Conservation (phyloP, 2,797 vertebrate species). For the Poeciliopsis turneri region DNA sequence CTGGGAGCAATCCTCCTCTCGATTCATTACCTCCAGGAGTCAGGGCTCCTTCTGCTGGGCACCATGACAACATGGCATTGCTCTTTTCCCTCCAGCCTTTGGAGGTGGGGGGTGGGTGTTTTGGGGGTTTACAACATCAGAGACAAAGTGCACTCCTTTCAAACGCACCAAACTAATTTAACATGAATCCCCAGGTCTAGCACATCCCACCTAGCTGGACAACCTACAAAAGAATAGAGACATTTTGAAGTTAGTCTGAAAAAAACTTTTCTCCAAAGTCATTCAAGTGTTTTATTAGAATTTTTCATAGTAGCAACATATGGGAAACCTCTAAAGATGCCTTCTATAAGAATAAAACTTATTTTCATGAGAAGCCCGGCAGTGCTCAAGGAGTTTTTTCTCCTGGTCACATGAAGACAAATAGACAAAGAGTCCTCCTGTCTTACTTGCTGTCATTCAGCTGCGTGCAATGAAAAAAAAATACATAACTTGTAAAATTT, state of each 20-base stretch:
- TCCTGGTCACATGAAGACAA: background rate
- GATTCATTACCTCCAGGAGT: slow-evolving; percentile 75
- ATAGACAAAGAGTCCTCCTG: background rate
- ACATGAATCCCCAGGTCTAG: slow-evolving; percentile 49
- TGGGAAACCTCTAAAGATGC: slow-evolving; percentile 11
- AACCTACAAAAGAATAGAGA: slow-evolving; percentile 12
- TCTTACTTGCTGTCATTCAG: background rate
- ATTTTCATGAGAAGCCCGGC: background rate
- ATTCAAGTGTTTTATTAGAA: slow-evolving; percentile 5
- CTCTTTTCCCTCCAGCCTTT: slow-evolving; percentile 64
- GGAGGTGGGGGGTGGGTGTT: slow-evolving; percentile 13
- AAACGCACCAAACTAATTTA: slow-evolving; percentile 54
- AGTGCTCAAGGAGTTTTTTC: background rate
- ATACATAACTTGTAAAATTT: background rate
- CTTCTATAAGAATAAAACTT: background rate
- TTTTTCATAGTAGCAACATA: slow-evolving; percentile 13
- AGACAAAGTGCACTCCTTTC: slow-evolving; percentile 60
- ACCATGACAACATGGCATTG: slow-evolving; percentile 77
- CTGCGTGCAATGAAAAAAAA: background rate
- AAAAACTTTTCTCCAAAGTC: slow-evolving; percentile 25
- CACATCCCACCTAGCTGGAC: slow-evolving; percentile 39
- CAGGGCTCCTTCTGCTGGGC: slow-evolving; percentile 67
- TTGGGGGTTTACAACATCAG: slow-evolving; percentile 42
- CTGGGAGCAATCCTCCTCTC: slow-evolving; percentile 71
- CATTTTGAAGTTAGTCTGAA: slow-evolving; percentile 31